Base-by-base conservation (phyloP, 2,797 vertebrate genomes). In the Potorous gilbertii region DNA sequence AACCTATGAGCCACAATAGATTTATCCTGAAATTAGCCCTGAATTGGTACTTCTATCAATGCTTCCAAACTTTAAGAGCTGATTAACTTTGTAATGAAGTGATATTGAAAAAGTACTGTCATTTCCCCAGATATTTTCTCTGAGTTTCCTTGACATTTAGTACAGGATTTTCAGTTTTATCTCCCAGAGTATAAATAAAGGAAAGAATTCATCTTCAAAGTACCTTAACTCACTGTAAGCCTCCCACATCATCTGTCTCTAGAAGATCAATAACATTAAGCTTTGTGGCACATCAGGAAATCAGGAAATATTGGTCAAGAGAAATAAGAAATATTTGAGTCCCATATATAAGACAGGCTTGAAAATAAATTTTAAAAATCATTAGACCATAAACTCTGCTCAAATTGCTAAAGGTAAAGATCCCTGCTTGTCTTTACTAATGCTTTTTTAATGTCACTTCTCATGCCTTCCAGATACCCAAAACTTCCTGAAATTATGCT, bases 191-290 rank as follows among this genome's bases (percentile, higher is more conserved):
- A 90, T 66, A 74, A 90, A 18, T 27, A 40, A 94, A n/a, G 56
- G 6, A 50, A 56, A 57, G 74, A 59, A 90, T 81, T 9, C 8
- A 34, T 10, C 29, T 93, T 56, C 27, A 56, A 91, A 91, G n/a
- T 11, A 95, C 9, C 11, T 92, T 93, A 94, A 91, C 55, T 21
- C 46, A 90, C n/a, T 95, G 2, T 95, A 55, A 27, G 87, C 62
- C 55, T 91, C 3, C 5, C 31, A 46, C 40, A 56, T 66, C 16
- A 89, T 28, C 46, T 90, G 1, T 59, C 28, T 55, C 28, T 92
- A 56, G 62, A 94, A 57, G 29, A 9, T 52, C 92, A 6, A 52
- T 90, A 56, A 11, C 29, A 92, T 28, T 28, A 8, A 6, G 4
- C 66, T 90, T 93, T 81, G 2, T 9, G 66, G 50, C 5, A 31